A percentile compares a stretch with the other conserved stretches of the same genome.
These are phyloP conservation scores for Microcebus jonahi DNA, from an alignment of 2,113 vertebrate genomes.

Conservation along the genomic window DNA sequence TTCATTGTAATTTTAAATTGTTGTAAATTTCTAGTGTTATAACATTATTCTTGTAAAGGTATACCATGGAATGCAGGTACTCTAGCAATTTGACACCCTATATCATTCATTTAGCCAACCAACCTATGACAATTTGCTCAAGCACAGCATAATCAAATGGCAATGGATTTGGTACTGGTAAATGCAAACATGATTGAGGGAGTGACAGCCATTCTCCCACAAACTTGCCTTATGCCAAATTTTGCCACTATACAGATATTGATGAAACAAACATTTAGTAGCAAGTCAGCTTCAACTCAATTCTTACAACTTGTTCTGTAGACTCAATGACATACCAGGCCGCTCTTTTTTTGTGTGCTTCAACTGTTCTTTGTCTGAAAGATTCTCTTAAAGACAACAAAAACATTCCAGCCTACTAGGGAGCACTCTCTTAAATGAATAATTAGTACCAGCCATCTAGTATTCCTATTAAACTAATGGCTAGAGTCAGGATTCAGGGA, in stretches of 20 bases:
- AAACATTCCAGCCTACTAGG: not conserved
- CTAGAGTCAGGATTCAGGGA: not conserved
- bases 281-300: not conserved
- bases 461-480: not conserved
- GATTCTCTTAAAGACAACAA: not conserved
- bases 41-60: not conserved
- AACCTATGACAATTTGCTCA: not conserved
- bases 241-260: not conserved
- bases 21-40: not conserved
- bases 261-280: not conserved
- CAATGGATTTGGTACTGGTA: not conserved
- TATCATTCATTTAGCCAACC: not conserved
- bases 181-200: not conserved
- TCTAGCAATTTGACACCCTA: not conserved
- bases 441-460: not conserved
- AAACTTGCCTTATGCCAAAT: not conserved
- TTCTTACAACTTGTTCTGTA: not conserved
- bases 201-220: not conserved
- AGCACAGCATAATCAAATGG: not conserved
- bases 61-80: not conserved
- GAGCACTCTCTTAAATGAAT: not conserved
- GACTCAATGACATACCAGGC: not conserved
- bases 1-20: not conserved
- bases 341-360: not conserved
- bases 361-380: not conserved